Base-by-base conservation (phyloP, 30 jellyfish, hydroid and myxozoan genomes). In the Catostylus mosaicus region DNA sequence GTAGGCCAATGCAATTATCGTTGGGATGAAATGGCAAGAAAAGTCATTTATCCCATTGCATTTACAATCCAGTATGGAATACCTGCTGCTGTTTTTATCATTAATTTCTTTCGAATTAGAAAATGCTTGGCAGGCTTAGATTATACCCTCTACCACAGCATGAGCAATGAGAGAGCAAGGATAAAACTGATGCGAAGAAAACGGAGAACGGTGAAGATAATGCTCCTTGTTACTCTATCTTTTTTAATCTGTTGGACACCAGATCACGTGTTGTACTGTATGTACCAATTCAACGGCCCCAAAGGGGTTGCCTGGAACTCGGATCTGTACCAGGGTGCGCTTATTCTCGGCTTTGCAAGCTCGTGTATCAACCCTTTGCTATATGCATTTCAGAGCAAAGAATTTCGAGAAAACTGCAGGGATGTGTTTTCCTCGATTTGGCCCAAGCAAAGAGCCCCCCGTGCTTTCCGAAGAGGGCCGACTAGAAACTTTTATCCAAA, bases 171-270 rank as follows among this genome's bases (percentile, higher is more conserved):
- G 29, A 14, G 94, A 8, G n/a, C n/a, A 22, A 26, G 29, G 47
- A 30, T n/a, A 23, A 38, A 38, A 35, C 22, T 70, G 6, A 47
- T 87, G 83, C 46, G 68, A 0, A 77, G 65, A 20, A 82, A 83
- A 35, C 57, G 78, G 35, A 67, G 69, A 22, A 80, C 98, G 0
- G 73, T 93, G 37, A 65, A 78, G 34, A 93, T 90, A 8, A 75
- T 87, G 9, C 51, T 70, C 23, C 36, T 77, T 20, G 88, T 65
- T 0, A 68, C 86, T 0, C 14, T 88, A 29, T 96, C 96, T 23
- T 93, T 87, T 77, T 87, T 93, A 27, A 90, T 86, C 29, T 86
- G 97, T 33, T 86, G 95, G 88, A 92, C 92, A 8, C 96, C 96
- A 38, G 87, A 93, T 67, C 74, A 82, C 20, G 70, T 93, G 24